phyloP scores from a whole-genome alignment of 2,888 invertebrate species.

The Idaea straminata region DNA sequence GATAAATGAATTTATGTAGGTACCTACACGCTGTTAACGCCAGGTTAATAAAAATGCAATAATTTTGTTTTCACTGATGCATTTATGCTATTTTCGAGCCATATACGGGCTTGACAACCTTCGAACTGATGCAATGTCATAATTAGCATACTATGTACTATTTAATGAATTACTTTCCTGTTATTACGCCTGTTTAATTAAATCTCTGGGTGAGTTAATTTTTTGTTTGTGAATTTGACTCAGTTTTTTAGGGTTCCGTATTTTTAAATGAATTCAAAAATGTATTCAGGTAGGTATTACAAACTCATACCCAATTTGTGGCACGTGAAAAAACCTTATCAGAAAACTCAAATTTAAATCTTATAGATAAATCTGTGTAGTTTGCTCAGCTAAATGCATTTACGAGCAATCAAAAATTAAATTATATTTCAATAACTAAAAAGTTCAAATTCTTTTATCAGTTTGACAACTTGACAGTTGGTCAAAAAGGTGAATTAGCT shows the following conservation, averaged over 20 bases:
- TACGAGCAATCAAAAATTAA: too few relatives aligned
- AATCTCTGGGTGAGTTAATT: not conserved
- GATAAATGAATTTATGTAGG: not conserved
- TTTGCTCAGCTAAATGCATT: too few relatives aligned
- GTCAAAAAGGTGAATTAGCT: too few relatives aligned
- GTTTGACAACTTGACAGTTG: too few relatives aligned
- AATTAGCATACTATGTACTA: conserved; percentile 36
- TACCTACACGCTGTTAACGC: not conserved
- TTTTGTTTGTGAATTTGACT: not conserved
- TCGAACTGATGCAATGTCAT: conserved; percentile 33
- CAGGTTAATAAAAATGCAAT: not conserved
- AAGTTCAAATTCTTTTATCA: too few relatives aligned
- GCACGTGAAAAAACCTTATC: too few relatives aligned
- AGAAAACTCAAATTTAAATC: too few relatives aligned
- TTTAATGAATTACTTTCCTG: conserved; percentile 30
- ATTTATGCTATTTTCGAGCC: conserved; percentile 21
- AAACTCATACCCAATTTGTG: too few relatives aligned
- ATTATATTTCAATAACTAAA: too few relatives aligned
- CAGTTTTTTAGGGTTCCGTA: not conserved
- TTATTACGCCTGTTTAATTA: conserved; percentile 6
- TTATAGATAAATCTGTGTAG: too few relatives aligned
- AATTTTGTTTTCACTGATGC: not conserved
- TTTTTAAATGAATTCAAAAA: too few relatives aligned
- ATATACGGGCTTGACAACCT: conserved; percentile 33
- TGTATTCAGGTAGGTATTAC: too few relatives aligned